A percentile compares a stretch with the other conserved stretches of the same genome.
These are phyloP conservation scores for Caenorhabditis briggsae DNA, from an alignment of 1,140 invertebrate species.

Conservation along the genomic window DNA sequence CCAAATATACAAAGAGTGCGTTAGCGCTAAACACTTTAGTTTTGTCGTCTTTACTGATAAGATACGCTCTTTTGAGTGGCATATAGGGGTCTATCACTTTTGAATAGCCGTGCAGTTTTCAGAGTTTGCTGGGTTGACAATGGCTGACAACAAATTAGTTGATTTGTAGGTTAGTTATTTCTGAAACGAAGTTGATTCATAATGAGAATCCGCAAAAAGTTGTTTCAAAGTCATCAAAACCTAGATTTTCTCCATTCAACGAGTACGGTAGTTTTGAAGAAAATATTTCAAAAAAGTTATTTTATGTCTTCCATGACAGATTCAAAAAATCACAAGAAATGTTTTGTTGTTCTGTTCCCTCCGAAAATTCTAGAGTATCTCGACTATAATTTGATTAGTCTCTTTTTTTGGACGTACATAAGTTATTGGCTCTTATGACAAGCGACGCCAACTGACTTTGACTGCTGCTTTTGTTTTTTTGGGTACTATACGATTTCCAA, in stretches of 20 bases:
- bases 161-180: neutral
- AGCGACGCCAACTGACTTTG: neutral
- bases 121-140: neutral
- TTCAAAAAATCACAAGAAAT: too few relatives aligned
- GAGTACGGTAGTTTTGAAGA: too few relatives aligned
- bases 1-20: neutral
- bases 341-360: neutral
- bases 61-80: neutral
- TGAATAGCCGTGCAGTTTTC: neutral
- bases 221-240: too few relatives aligned
- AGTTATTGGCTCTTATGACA: slow-evolving; percentile 22
- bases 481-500: slow-evolving; percentile 40
- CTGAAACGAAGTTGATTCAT: neutral
- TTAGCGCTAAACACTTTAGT: slow-evolving; percentile 2
- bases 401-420: slow-evolving; percentile 16
- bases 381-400: slow-evolving; percentile 51
- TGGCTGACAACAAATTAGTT: neutral
- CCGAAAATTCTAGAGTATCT: neutral
- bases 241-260: too few relatives aligned
- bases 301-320: too few relatives aligned
- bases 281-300: too few relatives aligned
- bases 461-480: neutral
- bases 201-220: too few relatives aligned
- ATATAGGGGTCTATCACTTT: neutral
- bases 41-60: slow-evolving; percentile 2